A percentile compares a stretch with the other conserved stretches of the same genome.
phyloP scores from a whole-genome alignment of 2,888 invertebrate species.

The Tenthredo notha region DNA sequence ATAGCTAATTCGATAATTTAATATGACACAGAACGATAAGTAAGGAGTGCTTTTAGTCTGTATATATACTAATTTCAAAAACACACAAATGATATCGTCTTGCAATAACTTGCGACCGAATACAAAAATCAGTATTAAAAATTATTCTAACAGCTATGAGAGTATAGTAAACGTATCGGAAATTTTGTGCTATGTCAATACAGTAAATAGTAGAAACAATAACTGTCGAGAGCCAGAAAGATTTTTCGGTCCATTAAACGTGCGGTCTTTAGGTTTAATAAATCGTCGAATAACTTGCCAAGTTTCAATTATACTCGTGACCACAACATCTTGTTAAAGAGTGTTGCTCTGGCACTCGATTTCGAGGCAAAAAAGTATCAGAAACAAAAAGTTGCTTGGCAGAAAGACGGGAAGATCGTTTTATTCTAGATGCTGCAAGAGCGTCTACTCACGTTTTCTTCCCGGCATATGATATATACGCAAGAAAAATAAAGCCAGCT shows the following conservation, averaged over 20 bases:
- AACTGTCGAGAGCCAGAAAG: background rate
- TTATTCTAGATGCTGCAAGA: background rate
- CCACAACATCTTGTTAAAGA: constrained; percentile 19
- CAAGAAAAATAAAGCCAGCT: background rate
- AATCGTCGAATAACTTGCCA: constrained; percentile 7
- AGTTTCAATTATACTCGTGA: constrained; percentile 17
- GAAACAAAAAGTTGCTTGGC: background rate
- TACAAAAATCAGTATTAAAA: background rate
- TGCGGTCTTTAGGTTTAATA: constrained; percentile 24
- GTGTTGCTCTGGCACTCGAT: constrained; percentile 30
- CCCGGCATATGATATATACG: background rate
- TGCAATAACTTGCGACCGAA: background rate
- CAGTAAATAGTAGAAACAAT: background rate
- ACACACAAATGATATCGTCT: background rate
- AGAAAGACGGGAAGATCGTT: background rate
- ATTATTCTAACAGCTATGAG: background rate
- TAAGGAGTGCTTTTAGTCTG: background rate
- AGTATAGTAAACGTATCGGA: background rate
- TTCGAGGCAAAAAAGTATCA: background rate
- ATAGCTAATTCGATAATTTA: constrained; percentile 28
- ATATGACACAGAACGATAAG: constrained; percentile 19
- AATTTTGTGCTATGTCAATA: background rate
- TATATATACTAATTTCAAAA: background rate
- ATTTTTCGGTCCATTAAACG: constrained; percentile 42
- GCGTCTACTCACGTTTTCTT: constrained; percentile 24